Base-by-base conservation (phyloP, 1,140 invertebrate genomes). In the Ditylenchus dipsaci region DNA sequence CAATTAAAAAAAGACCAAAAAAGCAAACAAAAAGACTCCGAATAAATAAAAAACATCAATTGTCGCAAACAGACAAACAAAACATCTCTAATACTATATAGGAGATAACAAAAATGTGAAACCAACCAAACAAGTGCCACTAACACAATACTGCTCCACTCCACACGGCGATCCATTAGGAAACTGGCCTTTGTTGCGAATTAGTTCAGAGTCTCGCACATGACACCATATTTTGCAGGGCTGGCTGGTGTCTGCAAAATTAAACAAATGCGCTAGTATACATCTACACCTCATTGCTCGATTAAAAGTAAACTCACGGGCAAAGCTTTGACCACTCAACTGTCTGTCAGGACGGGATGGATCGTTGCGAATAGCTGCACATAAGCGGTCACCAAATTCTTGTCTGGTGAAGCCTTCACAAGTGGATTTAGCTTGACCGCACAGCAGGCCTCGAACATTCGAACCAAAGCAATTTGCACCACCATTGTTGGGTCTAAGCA, bases 191-290 rank as follows among this genome's bases (percentile, higher is more conserved):
- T 82, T 82, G 67, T 82, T 82, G 61, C 80, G 70, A 61, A 82
- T 83, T 17, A 82, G 30, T 62, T 82, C 81, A 1, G 79, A 80
- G 33, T 74, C 81, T 8, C 63, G 43, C 1, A 82, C 72, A 71
- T 83, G 80, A 65, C 80, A 82, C 80, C 80, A 82, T 30, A 82
- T 75, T 68, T 83, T 83, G 65, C 80, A 82, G 23, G 79, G 79
- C 57, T 82, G 81, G 13, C 73, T 80, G n/a, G 71, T 63, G 68
- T 82, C 79, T 81, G 45, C 65, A 74, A n/a, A n/a, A 59, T 53
- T 53, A 53, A 17, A 45, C n/a, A 38, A 38, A 38, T 38, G 33
- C 33, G 11, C 33, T 38, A 38, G 11, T 38, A 3, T 38, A 5
- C 33, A 5, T 38, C 33, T 5, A 38, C 33, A 38, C 33, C 11